phyloP scores from a whole-genome alignment of 2,113 vertebrate species.

The Typhlomys cinereus region DNA sequence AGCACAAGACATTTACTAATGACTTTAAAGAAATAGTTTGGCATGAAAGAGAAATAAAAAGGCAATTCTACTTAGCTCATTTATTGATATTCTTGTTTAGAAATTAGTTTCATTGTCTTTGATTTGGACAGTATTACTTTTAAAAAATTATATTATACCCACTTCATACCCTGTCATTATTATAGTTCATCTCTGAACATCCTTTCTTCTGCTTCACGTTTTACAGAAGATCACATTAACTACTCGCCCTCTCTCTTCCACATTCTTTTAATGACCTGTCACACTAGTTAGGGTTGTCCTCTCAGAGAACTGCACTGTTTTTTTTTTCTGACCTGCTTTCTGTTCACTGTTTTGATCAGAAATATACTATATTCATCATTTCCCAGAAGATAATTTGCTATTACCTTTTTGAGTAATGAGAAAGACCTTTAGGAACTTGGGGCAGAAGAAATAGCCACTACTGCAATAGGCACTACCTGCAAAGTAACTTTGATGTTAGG shows the following conservation, averaged over 20 bases:
- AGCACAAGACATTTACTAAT: not conserved
- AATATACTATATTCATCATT: not conserved
- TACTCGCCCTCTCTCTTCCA: not conserved
- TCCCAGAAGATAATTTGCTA: not conserved
- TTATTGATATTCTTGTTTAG: not conserved
- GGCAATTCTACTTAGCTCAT: not conserved
- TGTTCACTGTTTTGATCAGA: not conserved
- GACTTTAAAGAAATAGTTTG: not conserved
- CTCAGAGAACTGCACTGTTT: not conserved
- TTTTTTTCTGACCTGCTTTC: not conserved
- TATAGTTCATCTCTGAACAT: not conserved
- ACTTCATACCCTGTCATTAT: not conserved
- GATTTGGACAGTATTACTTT: not conserved
- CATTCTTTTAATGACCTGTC: not conserved
- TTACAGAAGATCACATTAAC: not conserved
- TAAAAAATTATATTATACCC: not conserved
- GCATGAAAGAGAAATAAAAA: not conserved
- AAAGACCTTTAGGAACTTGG: not conserved
- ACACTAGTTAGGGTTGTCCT: not conserved
- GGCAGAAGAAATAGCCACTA: not conserved
- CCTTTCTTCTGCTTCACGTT: not conserved
- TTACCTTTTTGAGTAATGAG: not conserved
- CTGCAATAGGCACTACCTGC: not conserved
- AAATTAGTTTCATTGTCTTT: not conserved
- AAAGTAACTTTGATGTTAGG: slow-evolving; percentile 10